Conservation (phyloP, 2,888 invertebrate genomes). For the Dasysyrphus tricinctus region DNA sequence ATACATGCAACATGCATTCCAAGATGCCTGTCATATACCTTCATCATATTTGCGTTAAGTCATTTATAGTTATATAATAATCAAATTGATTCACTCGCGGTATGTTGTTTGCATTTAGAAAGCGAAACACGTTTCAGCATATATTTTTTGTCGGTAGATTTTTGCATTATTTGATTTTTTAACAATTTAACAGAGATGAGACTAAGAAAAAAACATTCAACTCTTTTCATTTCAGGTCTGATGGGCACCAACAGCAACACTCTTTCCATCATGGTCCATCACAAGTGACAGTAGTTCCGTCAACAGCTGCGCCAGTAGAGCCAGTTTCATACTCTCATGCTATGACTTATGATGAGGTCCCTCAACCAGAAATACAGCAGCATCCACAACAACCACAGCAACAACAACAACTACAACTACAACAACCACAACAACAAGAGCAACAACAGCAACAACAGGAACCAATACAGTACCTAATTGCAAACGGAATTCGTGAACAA, state of each 20-base stretch:
- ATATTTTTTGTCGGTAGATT: slow-evolving; percentile 28
- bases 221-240: slow-evolving; percentile 62
- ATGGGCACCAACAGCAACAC: slow-evolving; percentile 76
- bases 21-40: slow-evolving; percentile 23
- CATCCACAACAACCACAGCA: slow-evolving; percentile 24
- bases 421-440: neutral
- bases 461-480: slow-evolving; percentile 75
- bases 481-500: slow-evolving; percentile 70
- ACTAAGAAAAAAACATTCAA: slow-evolving; percentile 25
- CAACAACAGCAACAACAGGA: slow-evolving; percentile 41
- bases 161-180: slow-evolving; percentile 41
- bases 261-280: slow-evolving; percentile 55
- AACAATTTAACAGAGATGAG: slow-evolving; percentile 29
- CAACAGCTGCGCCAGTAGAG: slow-evolving; percentile 71
- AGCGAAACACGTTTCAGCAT: slow-evolving; percentile 62
- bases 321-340: slow-evolving; percentile 74
- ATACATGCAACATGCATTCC: slow-evolving; percentile 18
- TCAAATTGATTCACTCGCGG: slow-evolving; percentile 46
- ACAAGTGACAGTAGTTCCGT: slow-evolving; percentile 78
- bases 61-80: slow-evolving; percentile 61
- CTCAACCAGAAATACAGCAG: slow-evolving; percentile 42
- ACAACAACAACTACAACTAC: slow-evolving; percentile 57
- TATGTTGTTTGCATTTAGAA: slow-evolving; percentile 65
- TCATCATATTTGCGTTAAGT: slow-evolving; percentile 33
- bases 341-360: slow-evolving; percentile 38